Base-by-base conservation (phyloP, 2,113 vertebrate species). In the Zosterops japonicus region DNA sequence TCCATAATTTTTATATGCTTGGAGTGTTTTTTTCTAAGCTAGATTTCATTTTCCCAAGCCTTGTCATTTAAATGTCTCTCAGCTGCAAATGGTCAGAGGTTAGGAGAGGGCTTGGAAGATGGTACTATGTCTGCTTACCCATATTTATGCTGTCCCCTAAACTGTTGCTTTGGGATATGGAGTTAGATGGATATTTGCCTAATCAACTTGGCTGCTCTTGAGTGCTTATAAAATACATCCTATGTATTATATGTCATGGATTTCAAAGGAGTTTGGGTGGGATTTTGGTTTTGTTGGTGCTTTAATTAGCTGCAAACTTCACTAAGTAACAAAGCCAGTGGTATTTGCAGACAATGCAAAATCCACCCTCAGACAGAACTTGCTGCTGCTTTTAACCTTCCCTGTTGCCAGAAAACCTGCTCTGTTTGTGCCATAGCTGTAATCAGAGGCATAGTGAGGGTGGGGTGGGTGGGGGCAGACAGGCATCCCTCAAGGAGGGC, bases 351-450 rank as follows among this genome's bases (percentile, higher is more conserved):
- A 9, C 85, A 67, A 80, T 33, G 44, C 50, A 85, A 49, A 72
- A 78, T 90, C 69, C 31, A 70, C 39, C 44, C 68, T 61, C 35
- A 77, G n/a, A 47, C 60, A 92, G 47, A 75, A 7, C 28, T 79
- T 56, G 16, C n/a, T 67, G 23, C 75, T 74, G 64, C 23, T 83
- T 93, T 94, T 83, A 80, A 75, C 53, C n/a, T 82, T 72, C 21
- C 12, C n/a, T 70, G 3, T 15, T 63, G 39, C 35, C 71, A 77
- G 69, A 88, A 90, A 89, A 28, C 12, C 68, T 75, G 24, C 42
- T 87, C 60, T 90, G 59, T 72, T 65, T 89, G 60, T 93, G 46
- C 53, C 72, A 70, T 44, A 77, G 72, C n/a, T 87, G 61, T 59
- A 87, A 77, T 86, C 29, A 65, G 57, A 56, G 36, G 5, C 1